Conservation (phyloP, 2,113 vertebrate genomes). For the Panurus biarmicus region DNA sequence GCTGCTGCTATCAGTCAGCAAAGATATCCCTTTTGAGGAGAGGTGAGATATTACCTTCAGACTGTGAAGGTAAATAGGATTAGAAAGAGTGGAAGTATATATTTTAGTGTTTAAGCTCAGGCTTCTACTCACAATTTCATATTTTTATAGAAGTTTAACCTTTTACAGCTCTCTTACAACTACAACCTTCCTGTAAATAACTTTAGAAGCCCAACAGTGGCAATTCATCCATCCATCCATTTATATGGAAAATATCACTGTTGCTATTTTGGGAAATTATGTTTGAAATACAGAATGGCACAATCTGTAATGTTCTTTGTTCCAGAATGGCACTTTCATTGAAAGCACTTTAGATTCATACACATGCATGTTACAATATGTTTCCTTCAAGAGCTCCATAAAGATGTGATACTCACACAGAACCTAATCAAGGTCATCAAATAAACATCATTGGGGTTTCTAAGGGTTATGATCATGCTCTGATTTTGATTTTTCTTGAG, state of each 20-base stretch:
- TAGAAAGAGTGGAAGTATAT: background rate
- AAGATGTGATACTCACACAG: background rate
- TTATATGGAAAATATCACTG: background rate
- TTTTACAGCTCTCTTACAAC: background rate
- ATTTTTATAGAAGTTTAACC: background rate
- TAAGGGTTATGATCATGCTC: background rate
- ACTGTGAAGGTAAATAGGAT: background rate
- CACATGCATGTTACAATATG: background rate
- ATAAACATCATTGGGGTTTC: background rate
- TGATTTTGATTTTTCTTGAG: background rate
- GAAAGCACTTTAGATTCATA: background rate
- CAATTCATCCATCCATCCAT: background rate
- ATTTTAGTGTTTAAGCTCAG: background rate
- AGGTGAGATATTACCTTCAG: background rate
- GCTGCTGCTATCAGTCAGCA: background rate
- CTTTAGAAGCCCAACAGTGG: background rate
- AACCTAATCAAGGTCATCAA: background rate
- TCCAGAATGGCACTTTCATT: background rate
- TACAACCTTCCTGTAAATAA: background rate
- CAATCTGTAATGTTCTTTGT: background rate
- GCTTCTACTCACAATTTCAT: background rate
- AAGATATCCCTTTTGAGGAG: background rate
- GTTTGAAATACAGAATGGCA: background rate
- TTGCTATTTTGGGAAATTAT: background rate
- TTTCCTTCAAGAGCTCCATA: background rate